These are phyloP conservation scores for Apolygus lucorum DNA, from an alignment of 1,140 invertebrate genomes.

Conservation along the genomic window DNA sequence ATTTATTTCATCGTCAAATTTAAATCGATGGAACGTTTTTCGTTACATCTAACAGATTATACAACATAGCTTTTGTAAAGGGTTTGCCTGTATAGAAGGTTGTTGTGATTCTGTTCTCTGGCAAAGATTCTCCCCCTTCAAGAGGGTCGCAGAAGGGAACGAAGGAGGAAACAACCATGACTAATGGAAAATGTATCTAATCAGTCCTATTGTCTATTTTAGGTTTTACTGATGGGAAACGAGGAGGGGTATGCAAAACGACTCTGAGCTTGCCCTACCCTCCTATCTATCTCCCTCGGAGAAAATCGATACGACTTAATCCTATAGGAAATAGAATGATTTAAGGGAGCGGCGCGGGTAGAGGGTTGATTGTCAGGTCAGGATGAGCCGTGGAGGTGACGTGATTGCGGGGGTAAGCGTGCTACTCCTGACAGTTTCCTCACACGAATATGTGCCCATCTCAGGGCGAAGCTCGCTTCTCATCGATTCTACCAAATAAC, in stretches of 20 bases:
- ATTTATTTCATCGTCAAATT: too few relatives aligned
- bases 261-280: neutral
- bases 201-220: constrained; percentile 27
- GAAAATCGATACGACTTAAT: constrained; percentile 11
- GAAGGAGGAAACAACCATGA: constrained; percentile 25
- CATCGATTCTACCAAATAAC: neutral
- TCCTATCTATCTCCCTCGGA: neutral
- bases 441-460: neutral
- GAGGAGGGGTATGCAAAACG: constrained; percentile 23
- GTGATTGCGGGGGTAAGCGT: constrained; percentile 5
- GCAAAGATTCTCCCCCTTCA: constrained; percentile 21
- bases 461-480: neutral
- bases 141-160: constrained; percentile 20
- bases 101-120: too few relatives aligned
- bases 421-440: constrained; percentile 13
- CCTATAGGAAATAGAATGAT: constrained; percentile 11
- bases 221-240: constrained; percentile 24
- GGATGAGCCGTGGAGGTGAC: constrained; percentile 12
- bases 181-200: constrained; percentile 30
- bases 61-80: too few relatives aligned
- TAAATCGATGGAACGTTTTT: too few relatives aligned
- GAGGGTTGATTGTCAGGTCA: constrained; percentile 9
- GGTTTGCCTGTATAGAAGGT: too few relatives aligned
- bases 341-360: neutral
- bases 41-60: too few relatives aligned